Base-by-base conservation (phyloP, 2,113 vertebrate species). In the Variabilichromis moorii region DNA sequence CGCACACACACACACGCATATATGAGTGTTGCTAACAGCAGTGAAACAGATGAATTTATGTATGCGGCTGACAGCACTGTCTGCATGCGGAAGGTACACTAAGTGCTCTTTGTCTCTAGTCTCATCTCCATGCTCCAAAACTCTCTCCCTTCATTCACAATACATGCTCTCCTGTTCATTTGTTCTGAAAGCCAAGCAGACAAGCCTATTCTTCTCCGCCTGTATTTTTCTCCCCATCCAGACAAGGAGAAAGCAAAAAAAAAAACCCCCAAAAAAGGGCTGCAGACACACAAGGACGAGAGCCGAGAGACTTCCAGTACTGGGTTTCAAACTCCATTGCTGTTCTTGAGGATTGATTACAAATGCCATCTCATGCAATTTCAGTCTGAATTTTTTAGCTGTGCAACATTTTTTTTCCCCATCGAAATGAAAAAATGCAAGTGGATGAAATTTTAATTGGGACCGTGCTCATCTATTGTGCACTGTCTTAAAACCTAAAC, bases 121-220 rank as follows among this genome's bases (percentile, higher is more conserved):
- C 93, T 93, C 91, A 88, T 91, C 86, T 89, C 78, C 28, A 81
- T 82, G 14, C 78, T 85, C 82, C 47, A 89, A 93, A 93, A 92
- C 63, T 91, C 85, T 81, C 85, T 88, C 53, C 86, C 83, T 92
- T 93, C 92, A 94, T 92, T 91, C 92, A 90, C 90, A 93, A 94
- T 91, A 81, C 91, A 93, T 87, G 90, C 84, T 82, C 86, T 85
- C 28, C 84, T 87, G 83, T 91, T 94, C 91, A 88, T 91, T 92
- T 94, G 87, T 86, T 91, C 81, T 84, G 80, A 93, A 83, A 92
- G 80, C 68, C 76, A 71, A 85, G 81, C 51, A 89, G 91, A 91
- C 90, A 90, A 87, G 81, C 89, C 87, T 57, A 80, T 90, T 82
- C 80, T 81, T 82, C 82, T 81, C 81, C 2, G 8, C 73, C 79